A percentile compares a stretch with the other conserved stretches of the same genome.
These are phyloP conservation scores for Ichneumoninae sp. DNA, from an alignment of 2,888 invertebrate species.

Conservation along the genomic window DNA sequence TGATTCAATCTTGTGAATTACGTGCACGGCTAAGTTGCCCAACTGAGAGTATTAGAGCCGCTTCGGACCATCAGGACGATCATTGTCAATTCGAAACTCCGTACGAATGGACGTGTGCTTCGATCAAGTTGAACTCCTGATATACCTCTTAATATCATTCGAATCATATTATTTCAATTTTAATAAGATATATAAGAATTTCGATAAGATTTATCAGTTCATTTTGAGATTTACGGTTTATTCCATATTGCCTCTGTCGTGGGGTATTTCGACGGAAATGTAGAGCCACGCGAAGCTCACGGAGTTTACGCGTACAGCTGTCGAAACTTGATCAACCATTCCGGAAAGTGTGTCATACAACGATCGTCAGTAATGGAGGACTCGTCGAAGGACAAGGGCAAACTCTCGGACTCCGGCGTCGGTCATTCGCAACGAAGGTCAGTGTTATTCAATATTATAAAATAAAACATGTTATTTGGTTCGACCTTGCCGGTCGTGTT, in stretches of 20 bases:
- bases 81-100: conserved; percentile 39
- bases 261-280: background rate
- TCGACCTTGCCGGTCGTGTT: too few species aligned
- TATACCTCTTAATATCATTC: background rate
- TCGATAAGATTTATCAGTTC: background rate
- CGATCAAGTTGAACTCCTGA: background rate
- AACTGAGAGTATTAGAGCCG: background rate
- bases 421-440: background rate
- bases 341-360: background rate
- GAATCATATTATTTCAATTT: background rate
- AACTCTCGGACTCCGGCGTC: conserved; percentile 4
- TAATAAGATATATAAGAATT: too few species aligned
- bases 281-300: background rate
- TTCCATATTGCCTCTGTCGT: background rate
- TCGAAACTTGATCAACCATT: background rate
- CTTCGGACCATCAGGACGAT: background rate
- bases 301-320: background rate
- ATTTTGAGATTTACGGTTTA: background rate
- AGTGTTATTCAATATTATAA: background rate
- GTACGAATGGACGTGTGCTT: conserved; percentile 27
- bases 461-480: too few species aligned
- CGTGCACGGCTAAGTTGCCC: conserved; percentile 18
- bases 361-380: background rate
- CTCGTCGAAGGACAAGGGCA: conserved; percentile 11
- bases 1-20: conserved; percentile 29